A percentile compares a stretch with the other conserved stretches of the same genome.
Conservation (phyloP, 2,113 vertebrate genomes). For the Dasypus novemcinctus region DNA sequence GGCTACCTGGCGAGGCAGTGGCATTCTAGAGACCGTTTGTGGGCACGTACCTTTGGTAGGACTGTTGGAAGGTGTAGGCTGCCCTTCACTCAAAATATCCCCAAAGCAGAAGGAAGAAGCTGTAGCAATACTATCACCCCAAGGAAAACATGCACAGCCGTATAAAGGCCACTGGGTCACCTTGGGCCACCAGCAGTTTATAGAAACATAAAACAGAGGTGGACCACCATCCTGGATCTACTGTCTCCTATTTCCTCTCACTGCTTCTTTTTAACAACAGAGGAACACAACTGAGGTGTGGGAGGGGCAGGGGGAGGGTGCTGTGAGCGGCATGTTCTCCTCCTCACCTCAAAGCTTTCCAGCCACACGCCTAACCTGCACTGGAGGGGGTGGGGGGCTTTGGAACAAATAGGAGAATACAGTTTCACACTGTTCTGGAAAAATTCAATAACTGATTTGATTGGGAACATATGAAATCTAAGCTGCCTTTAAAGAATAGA, state of each 20-base stretch:
- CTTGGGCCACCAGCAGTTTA: neutral
- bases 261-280: neutral
- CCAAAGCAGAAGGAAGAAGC: neutral
- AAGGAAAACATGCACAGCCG: neutral
- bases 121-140: neutral
- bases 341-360: neutral
- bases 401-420: neutral
- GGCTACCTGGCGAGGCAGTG: neutral
- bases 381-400: neutral
- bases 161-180: neutral
- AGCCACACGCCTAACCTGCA: neutral
- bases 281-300: accelerated
- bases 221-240: neutral
- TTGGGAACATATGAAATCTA: neutral
- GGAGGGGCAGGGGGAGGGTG: neutral
- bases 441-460: neutral
- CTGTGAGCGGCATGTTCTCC: neutral
- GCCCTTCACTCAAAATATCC: neutral
- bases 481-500: neutral
- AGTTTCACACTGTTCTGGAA: neutral
- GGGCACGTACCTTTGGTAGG: neutral
- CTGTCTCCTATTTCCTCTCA: neutral
- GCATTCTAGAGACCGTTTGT: neutral
- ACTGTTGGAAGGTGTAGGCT: neutral
- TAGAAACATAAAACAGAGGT: neutral